Percentiles rank a stretch among this genome's conserved stretches.
Conservation (phyloP, 2,113 vertebrate genomes). For the Craseonycteris thonglongyai region DNA sequence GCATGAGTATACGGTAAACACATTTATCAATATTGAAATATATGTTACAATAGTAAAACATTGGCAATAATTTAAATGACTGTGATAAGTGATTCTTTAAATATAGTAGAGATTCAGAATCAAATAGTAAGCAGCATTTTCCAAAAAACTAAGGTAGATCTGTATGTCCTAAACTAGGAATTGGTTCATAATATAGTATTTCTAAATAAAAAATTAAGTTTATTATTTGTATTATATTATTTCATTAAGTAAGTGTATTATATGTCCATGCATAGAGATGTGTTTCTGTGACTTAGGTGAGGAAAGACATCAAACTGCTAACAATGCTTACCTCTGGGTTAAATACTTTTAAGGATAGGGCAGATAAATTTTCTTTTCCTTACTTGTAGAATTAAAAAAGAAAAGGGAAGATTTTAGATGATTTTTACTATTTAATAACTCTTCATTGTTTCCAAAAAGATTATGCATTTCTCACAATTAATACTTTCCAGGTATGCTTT, state of each 20-base stretch:
- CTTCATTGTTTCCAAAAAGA: not conserved
- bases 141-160: not conserved
- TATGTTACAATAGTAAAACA: not conserved
- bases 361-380: not conserved
- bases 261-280: not conserved
- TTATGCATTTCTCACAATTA: not conserved
- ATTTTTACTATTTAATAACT: not conserved
- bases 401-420: not conserved
- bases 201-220: not conserved
- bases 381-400: not conserved
- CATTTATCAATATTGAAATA: not conserved
- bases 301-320: not conserved
- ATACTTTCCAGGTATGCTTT: not conserved
- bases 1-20: not conserved
- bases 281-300: not conserved
- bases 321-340: rapidly evolving
- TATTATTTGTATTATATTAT: not conserved
- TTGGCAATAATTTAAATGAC: not conserved
- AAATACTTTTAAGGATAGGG: not conserved
- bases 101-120: not conserved
- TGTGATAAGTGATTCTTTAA: not conserved
- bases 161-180: not conserved
- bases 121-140: not conserved
- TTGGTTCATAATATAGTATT: not conserved
- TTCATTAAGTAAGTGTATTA: not conserved